These are phyloP conservation scores for Thera britannica DNA, from an alignment of 2,888 invertebrate species.

Conservation along the genomic window DNA sequence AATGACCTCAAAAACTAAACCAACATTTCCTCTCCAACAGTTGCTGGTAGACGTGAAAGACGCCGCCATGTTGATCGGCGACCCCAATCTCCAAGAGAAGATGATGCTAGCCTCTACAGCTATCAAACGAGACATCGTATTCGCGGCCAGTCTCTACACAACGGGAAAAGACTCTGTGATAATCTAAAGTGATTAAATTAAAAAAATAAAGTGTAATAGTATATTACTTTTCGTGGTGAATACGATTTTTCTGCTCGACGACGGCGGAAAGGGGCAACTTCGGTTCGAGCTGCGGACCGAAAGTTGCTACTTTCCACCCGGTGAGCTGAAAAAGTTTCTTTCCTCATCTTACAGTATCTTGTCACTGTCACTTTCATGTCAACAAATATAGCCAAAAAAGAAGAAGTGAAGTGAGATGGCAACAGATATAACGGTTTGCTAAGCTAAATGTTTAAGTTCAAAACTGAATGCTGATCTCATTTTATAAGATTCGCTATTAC, in stretches of 20 bases:
- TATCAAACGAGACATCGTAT: constrained; percentile 98
- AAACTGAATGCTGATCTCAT: constrained; percentile 27
- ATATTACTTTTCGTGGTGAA: no score
- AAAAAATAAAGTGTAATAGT: background rate
- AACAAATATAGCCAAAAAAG: no score
- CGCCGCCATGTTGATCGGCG: constrained; percentile 96
- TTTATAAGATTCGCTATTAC: background rate
- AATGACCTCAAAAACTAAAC: background rate
- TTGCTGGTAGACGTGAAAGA: constrained; percentile 92
- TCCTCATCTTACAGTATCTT: no score
- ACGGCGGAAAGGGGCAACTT: no score
- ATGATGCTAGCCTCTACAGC: constrained; percentile 97
- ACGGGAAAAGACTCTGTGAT: constrained; percentile 68
- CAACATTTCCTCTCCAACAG: constrained; percentile 46
- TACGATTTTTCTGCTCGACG: no score
- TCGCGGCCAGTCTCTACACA: constrained; percentile 98
- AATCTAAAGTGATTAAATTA: constrained; percentile 34
- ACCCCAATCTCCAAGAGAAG: constrained; percentile 95
- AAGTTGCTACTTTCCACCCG: no score
- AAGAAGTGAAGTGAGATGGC: no score
- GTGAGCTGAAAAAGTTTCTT: no score
- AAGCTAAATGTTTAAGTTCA: constrained; percentile 3
- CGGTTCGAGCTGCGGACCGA: no score
- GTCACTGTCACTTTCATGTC: no score
- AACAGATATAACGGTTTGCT: no score